Evolutionary conservation across 2,113 vertebrate species (phyloP), one percentile per base, ranked within the genome.

Genomic region (Percina caprodes): DNA sequence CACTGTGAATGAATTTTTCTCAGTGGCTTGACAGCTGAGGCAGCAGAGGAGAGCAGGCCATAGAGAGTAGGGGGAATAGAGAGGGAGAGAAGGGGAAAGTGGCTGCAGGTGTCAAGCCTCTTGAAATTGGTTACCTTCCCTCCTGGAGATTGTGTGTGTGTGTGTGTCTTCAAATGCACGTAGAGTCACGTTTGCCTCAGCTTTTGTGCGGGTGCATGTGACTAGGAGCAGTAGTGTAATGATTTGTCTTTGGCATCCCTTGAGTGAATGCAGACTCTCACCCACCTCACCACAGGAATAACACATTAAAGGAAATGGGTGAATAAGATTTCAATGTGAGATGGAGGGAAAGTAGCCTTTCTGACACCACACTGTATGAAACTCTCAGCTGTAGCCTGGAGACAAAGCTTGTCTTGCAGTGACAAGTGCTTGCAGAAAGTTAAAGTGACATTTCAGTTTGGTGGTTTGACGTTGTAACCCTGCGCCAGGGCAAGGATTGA

Each of bases 361-460:
- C 30, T 88, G 89, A 90, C 90, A 86, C 69, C 68, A 11, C 80
- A n/a, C 84, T 70, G 77, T 78, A 85, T 88, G 78, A 86, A 86
- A 71, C 76, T 54, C 84, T 39, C 56, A 73, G 81, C 77, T 69
- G 51, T 87, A 78, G 83, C 86, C 81, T 35, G 69, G 82, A 65
- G 88, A 86, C 74, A 77, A 79, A 69, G 73, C 74, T 77, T 15
- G 80, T 80, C 82, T 84, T 82, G 67, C 81, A 79, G 86, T 91
- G 90, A 92, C 89, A 82, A 89, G 89, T 67, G 86, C 77, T 77
- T 30, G 79, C 46, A 46, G 65, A 85, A 89, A 93, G 79, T 82
- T 82, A 79, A 91, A 91, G 87, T 95, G 93, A 93, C 92, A 91
- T 93, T 94, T 94, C 75, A 85, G 87, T 89, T 88, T 83, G 69